phyloP scores from a whole-genome alignment of 1,140 invertebrate species.

The Eulimnadia texana region DNA sequence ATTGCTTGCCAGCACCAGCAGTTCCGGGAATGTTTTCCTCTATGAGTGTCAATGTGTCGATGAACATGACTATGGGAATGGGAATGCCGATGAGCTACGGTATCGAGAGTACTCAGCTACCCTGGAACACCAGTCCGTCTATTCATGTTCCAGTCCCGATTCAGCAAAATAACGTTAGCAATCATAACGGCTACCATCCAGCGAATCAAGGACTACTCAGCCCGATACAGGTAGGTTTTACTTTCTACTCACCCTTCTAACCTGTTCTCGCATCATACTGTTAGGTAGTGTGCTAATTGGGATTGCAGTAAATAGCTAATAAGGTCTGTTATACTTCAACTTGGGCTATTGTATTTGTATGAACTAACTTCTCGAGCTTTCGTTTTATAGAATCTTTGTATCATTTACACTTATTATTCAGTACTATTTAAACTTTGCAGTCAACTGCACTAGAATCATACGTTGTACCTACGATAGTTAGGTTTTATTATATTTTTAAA shows the following conservation, averaged over 20 bases:
- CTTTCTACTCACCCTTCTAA: neutral
- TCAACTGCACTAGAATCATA: no score
- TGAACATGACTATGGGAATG: slow-evolving; percentile 86
- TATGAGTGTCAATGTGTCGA: slow-evolving; percentile 91
- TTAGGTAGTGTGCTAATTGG: no score
- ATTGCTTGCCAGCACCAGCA: neutral
- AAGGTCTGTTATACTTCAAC: no score
- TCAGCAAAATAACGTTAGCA: slow-evolving; percentile 9
- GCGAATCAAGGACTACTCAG: slow-evolving; percentile 9
- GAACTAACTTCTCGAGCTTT: no score
- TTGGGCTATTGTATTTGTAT: no score
- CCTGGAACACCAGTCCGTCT: slow-evolving; percentile 12
- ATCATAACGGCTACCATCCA: slow-evolving; percentile 12
- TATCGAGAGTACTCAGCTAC: neutral
- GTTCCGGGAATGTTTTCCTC: slow-evolving; percentile 22
- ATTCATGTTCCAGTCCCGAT: slow-evolving; percentile 11
- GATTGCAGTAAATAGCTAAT: no score
- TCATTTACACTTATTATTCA: no score
- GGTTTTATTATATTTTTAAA: no score
- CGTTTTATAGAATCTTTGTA: no score
- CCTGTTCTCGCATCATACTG: no score
- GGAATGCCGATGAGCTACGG: slow-evolving; percentile 36
- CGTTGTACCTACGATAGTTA: no score
- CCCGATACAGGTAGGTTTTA: slow-evolving; percentile 15
- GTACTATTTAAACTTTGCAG: no score